Evolutionary conservation across 2,113 vertebrate species (phyloP), one percentile per base, ranked within the genome.

Genomic region (Pionites leucogaster): DNA sequence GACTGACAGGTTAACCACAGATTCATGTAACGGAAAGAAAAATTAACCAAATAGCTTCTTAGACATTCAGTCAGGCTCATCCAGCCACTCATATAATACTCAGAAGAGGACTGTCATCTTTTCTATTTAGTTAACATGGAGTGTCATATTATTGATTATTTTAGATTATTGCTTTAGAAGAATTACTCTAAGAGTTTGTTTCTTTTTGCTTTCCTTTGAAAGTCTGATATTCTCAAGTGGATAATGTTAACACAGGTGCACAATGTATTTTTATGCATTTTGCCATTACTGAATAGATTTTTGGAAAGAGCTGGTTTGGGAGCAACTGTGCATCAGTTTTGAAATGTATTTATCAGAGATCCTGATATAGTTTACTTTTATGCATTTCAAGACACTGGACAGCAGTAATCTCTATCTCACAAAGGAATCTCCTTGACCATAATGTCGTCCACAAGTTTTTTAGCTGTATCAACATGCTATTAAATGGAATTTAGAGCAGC

Each of bases 201-300:
- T 83, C 28, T 50, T 88, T 84, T 67, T 64, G 12, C 9, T 24
- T 68, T 53, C 17, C 46, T 78, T 83, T 65, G 37, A 29, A 55
- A 82, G 17, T 16, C 33, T 60, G 10, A 62, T 96, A 84, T 89
- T 53, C 65, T 75, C 81, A 89, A 92, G 62, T 72, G 65, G 65
- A 37, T 76, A 91, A 89, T 62, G 7, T 35, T 42, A 78, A 70
- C 22, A 85, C 24, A 95, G 42, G 35, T 82, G 20, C 35, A 86
- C 23, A n/a, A 18, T 5, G 0, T 55, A 60, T 68, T 93, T 90
- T 86, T 64, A 82, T 59, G n/a, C 22, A 25, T 82, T 92, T 86
- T 91, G 47, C 42, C 89, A 82, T 82, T 91, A 89, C 72, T 47
- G 39, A 76, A 93, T 64, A 62, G 65, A 79, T 79, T 96, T 97